Conservation (phyloP, 2,113 vertebrate genomes). For the Rhadina sibilatrix region DNA sequence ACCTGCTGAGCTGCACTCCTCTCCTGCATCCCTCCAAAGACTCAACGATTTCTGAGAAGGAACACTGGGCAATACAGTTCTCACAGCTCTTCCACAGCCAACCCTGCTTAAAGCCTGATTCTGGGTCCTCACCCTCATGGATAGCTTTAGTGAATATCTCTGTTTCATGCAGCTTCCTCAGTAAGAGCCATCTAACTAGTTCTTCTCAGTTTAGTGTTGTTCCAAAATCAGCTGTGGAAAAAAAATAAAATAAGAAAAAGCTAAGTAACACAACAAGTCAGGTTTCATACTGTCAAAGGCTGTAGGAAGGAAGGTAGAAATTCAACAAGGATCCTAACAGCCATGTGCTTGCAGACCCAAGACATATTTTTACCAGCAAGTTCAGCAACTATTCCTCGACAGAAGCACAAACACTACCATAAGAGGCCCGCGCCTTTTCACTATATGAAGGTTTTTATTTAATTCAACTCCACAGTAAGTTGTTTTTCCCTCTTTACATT, state of each 20-base stretch:
- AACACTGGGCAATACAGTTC: background rate
- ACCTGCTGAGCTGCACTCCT: background rate
- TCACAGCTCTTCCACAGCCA: background rate
- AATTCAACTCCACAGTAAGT: background rate
- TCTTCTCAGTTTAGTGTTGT: background rate
- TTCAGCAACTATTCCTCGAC: background rate
- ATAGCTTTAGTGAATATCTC: background rate
- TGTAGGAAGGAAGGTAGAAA: background rate
- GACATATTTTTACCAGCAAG: background rate
- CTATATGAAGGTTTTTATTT: background rate
- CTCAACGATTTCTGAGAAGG: background rate
- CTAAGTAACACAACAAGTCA: background rate
- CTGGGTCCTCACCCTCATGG: background rate
- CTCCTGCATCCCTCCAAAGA: background rate
- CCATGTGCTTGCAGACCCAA: background rate
- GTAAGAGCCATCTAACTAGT: background rate
- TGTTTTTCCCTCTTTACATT: background rate
- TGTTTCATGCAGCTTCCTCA: fast-evolving
- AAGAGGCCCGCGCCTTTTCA: background rate
- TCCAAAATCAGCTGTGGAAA: background rate
- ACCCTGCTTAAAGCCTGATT: background rate
- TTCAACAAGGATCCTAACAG: background rate
- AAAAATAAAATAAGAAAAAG: background rate
- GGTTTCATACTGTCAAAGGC: background rate
- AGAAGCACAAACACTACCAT: background rate